phyloP scores from a whole-genome alignment of 1,140 invertebrate species.

The Hypothenemus hampei region DNA sequence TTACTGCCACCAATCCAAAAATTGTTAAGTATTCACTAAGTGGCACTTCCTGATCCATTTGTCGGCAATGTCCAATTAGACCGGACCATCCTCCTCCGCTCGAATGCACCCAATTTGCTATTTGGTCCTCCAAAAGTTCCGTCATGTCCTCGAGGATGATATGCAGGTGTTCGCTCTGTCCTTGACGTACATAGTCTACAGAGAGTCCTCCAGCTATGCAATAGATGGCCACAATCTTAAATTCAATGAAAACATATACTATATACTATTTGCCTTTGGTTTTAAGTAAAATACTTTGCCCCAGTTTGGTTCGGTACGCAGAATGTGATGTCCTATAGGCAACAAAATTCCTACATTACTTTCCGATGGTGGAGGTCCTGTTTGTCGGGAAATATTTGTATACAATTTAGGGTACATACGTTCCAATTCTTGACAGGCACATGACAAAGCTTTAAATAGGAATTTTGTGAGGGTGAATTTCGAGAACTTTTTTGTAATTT shows the following conservation, averaged over 20 bases:
- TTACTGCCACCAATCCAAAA: slow-evolving; percentile 28
- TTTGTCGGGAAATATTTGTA: slow-evolving; percentile 55
- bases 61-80: slow-evolving; percentile 26
- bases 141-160: slow-evolving; percentile 57
- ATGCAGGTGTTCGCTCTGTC: slow-evolving; percentile 60
- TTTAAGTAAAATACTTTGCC: slow-evolving; percentile 52
- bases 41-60: slow-evolving; percentile 30
- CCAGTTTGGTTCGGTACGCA: slow-evolving; percentile 56
- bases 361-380: slow-evolving; percentile 46
- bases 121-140: slow-evolving; percentile 59
- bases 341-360: slow-evolving; percentile 51
- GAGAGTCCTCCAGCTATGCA: slow-evolving; percentile 64
- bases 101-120: slow-evolving; percentile 63
- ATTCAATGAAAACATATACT: background rate
- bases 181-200: slow-evolving; percentile 63
- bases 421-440: slow-evolving; percentile 60
- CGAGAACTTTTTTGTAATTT: slow-evolving; percentile 9
- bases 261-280: too few species aligned
- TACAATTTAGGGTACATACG: slow-evolving; percentile 61
- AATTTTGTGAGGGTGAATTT: slow-evolving; percentile 2
- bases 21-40: slow-evolving; percentile 31
- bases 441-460: slow-evolving; percentile 48
- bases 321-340: slow-evolving; percentile 55
- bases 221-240: slow-evolving; percentile 57
- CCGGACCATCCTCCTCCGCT: slow-evolving; percentile 61